Evolutionary conservation across 2,888 invertebrate genomes (phyloP).

Genomic region (Crossocerus cetratus): DNA sequence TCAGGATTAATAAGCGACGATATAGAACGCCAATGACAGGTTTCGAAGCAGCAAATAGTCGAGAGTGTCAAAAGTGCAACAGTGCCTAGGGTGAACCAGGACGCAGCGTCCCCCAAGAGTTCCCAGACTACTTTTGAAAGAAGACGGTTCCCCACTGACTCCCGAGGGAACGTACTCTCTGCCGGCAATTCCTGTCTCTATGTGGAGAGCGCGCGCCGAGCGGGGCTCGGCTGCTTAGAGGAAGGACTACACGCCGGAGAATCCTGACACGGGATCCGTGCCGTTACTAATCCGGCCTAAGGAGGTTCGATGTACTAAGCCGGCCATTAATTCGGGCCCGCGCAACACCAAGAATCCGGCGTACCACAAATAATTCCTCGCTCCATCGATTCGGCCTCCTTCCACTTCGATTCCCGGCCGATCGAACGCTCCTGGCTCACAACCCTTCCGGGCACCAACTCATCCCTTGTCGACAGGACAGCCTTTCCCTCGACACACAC

Average conservation of each 20-base stretch:
- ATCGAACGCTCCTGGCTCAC: too few relatives aligned
- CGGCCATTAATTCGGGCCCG: constrained; percentile 63
- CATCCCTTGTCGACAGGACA: too few relatives aligned
- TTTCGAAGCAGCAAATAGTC: not conserved
- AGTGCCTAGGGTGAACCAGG: not conserved
- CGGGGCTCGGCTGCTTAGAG: constrained; percentile 30
- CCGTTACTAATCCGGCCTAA: constrained; percentile 68
- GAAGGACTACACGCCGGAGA: constrained; percentile 43
- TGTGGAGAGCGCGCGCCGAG: too few relatives aligned
- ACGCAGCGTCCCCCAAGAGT: not conserved
- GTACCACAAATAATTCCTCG: constrained; percentile 46
- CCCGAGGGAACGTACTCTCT: constrained; percentile 36
- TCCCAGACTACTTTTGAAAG: not conserved
- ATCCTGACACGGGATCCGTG: constrained; percentile 66
- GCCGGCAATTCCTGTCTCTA: not conserved
- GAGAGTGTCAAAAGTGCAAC: not conserved
- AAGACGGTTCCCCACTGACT: not conserved
- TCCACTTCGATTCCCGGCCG: not conserved
- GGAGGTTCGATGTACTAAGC: constrained; percentile 63
- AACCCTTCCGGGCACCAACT: too few relatives aligned
- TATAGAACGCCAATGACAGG: too few relatives aligned
- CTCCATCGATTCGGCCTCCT: not conserved
- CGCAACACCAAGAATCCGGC: constrained; percentile 22
- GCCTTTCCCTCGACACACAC: too few relatives aligned
- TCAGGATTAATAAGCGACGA: too few relatives aligned